These are phyloP conservation scores for Physocephala rufipes DNA, from an alignment of 2,888 invertebrate genomes.

Conservation along the genomic window DNA sequence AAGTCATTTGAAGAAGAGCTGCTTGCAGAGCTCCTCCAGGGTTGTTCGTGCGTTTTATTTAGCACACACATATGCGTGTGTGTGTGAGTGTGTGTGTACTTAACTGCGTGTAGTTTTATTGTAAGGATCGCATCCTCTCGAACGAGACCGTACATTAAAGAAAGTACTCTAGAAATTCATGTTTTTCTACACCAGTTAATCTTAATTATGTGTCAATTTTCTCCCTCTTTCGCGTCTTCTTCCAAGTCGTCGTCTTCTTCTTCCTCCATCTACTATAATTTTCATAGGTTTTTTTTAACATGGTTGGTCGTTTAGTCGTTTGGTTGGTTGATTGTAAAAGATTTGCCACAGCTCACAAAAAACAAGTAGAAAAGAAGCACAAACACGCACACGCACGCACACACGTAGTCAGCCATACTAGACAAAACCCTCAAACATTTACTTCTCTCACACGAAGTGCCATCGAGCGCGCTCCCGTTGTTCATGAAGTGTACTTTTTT, in stretches of 20 bases:
- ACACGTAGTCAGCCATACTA: not conserved
- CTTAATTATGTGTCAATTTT: slow-evolving; percentile 39
- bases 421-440: not conserved
- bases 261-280: not conserved
- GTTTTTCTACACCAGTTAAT: slow-evolving; percentile 36
- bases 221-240: not conserved
- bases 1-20: too few species aligned
- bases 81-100: not conserved
- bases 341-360: too few species aligned
- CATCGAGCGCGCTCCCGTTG: too few species aligned
- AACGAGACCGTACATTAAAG: not conserved
- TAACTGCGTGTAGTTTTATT: not conserved
- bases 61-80: too few species aligned
- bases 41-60: not conserved
- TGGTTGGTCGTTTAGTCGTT: not conserved
- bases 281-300: not conserved
- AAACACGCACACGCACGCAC: slow-evolving; percentile 12
- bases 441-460: not conserved
- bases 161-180: slow-evolving; percentile 26
- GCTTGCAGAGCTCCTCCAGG: not conserved
- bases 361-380: not conserved
- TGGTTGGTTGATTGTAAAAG: too few species aligned
- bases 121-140: too few species aligned
- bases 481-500: too few species aligned
- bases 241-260: not conserved